Evolutionary conservation across 2,797 vertebrate species (phyloP).

Genomic region (Rallus crepitans): DNA sequence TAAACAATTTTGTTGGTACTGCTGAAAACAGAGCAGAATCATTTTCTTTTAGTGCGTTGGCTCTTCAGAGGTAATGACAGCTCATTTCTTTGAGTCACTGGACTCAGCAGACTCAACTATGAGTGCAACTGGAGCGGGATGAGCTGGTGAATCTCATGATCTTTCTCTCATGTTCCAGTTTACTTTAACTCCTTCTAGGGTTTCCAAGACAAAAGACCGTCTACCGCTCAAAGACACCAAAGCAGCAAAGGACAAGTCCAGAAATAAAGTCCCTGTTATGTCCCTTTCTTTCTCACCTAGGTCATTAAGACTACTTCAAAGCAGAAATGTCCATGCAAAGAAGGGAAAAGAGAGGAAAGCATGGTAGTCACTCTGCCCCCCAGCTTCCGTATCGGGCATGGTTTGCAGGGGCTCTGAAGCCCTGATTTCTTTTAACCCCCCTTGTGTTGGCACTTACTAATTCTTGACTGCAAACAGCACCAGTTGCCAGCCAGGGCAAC

Average conservation of each 20-base stretch:
- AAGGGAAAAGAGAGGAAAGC: neutral
- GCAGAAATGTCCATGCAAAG: neutral
- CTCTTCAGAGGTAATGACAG: constrained; percentile 15
- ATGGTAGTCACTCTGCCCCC: neutral
- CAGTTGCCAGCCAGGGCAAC: accelerated
- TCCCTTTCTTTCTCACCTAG: neutral
- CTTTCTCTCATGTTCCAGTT: neutral
- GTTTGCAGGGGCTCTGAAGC: neutral
- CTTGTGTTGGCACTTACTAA: neutral
- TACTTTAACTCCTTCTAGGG: constrained; percentile 29
- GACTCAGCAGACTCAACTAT: neutral
- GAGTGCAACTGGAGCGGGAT: neutral
- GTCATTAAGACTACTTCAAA: neutral
- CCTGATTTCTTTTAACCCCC: neutral
- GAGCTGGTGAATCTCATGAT: constrained; percentile 10
- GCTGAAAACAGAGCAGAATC: constrained; percentile 3
- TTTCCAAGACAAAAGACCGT: neutral
- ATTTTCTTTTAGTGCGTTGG: neutral
- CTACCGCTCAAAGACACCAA: neutral
- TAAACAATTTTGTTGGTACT: constrained; percentile 42
- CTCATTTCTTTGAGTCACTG: constrained; percentile 1
- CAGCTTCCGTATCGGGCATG: neutral
- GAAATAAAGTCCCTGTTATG: neutral
- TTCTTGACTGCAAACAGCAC: neutral
- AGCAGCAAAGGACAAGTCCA: neutral